Evolutionary conservation across 2,113 vertebrate genomes (phyloP), one percentile per base, ranked within the genome.

Genomic region (Platysteira castanea): DNA sequence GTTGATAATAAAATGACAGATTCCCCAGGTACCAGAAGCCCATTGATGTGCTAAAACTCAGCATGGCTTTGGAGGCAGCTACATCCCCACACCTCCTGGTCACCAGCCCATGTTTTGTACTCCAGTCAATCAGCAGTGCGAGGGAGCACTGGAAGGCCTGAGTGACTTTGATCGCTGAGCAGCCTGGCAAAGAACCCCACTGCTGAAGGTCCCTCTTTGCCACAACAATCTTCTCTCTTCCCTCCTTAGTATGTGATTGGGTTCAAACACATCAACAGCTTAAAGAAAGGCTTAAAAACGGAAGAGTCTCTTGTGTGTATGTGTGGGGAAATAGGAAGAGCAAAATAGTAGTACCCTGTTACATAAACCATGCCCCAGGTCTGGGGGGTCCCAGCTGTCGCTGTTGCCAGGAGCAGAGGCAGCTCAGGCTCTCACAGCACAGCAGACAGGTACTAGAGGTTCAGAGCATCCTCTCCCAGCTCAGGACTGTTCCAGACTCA

Each of bases 111-210:
- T 10, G 24, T 16, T 44, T 41, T 70, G 20, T 44, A 50, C 49
- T 73, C 22, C 76, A 35, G 52, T 19, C 59, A 19, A 5, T 15
- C 68, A 68, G 84, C 39, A 16, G 37, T 10, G 70, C 63, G 12
- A 1, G 0, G 1, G 68, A 60, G 56, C 3, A 1, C 15, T 8
- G 42, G 42, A 31, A 53, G 41, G 49, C 6, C 56, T 0, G 1
- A 37, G 46, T 17, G 19, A 47, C 50, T 47, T n/a, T 21, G 4
- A 42, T 42, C 41, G 15, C 41, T 42, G 41, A 42, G 41, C 41
- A 42, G 41, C 41, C 41, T 42, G 41, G 41, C 41, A 42, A 42
- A 42, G 41, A 42, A 42, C 41, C 41, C 15, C 41, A 42, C 41
- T 42, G 41, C 41, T 42, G 41, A 42, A 42, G 41, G 41, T 42